These are phyloP conservation scores for Cosmorhoe ocellata DNA, from an alignment of 2,888 invertebrate genomes.

Conservation along the genomic window DNA sequence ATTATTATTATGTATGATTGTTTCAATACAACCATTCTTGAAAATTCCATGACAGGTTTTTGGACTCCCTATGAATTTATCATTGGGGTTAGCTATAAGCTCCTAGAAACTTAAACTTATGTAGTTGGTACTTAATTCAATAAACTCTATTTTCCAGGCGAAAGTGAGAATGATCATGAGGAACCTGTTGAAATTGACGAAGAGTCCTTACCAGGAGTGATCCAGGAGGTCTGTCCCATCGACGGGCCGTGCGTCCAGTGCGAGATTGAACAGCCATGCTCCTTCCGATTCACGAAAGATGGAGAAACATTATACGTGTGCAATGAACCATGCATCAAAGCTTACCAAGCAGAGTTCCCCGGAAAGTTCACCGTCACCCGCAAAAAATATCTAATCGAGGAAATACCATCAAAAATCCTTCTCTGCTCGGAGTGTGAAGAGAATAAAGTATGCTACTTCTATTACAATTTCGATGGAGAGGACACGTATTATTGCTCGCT, in stretches of 20 bases:
- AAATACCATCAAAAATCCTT: slow-evolving; percentile 55
- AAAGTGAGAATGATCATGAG: slow-evolving; percentile 76
- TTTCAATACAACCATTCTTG: too few relatives aligned
- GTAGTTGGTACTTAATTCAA: too few relatives aligned
- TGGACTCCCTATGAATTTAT: too few relatives aligned
- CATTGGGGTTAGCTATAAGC: too few relatives aligned
- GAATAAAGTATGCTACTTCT: slow-evolving; percentile 68
- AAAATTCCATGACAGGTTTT: too few relatives aligned
- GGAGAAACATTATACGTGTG: slow-evolving; percentile 68
- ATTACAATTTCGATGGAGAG: slow-evolving; percentile 70
- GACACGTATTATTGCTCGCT: slow-evolving; percentile 80
- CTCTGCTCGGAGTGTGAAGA: slow-evolving; percentile 73
- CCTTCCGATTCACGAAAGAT: slow-evolving; percentile 58
- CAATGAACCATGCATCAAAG: slow-evolving; percentile 70
- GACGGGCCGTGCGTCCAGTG: slow-evolving; percentile 77
- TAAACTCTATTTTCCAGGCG: slow-evolving; percentile 51
- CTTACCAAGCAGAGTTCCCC: slow-evolving; percentile 64
- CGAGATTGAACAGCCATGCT: slow-evolving; percentile 52
- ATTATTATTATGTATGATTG: too few relatives aligned
- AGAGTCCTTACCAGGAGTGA: slow-evolving; percentile 53
- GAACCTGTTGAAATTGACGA: slow-evolving; percentile 69
- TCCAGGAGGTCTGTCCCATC: slow-evolving; percentile 63
- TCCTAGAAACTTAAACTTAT: too few relatives aligned
- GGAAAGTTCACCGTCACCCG: slow-evolving; percentile 52
- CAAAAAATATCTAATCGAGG: slow-evolving; percentile 70